Evolutionary conservation across 1,140 invertebrate species (phyloP).

Genomic region (Ganaspis sp.): DNA sequence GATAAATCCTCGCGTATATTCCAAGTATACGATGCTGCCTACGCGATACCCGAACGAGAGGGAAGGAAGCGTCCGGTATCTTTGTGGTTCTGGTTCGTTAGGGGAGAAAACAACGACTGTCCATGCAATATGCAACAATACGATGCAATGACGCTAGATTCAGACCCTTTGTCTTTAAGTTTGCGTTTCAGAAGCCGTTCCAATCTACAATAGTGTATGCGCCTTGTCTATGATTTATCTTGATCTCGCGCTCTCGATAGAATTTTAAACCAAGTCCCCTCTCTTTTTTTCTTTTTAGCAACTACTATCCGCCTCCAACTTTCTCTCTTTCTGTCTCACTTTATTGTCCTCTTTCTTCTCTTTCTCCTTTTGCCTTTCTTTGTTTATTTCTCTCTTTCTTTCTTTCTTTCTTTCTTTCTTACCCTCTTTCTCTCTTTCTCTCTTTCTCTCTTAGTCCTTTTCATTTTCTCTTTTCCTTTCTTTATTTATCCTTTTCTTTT

Average conservation of each 20-base stretch:
- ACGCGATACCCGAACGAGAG: constrained; percentile 17
- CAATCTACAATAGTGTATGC: background rate
- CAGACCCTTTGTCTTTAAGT: constrained; percentile 54
- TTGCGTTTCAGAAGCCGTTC: constrained; percentile 46
- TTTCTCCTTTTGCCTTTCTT: background rate
- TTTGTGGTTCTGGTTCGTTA: constrained; percentile 60
- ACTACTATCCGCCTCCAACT: background rate
- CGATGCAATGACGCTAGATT: constrained; percentile 56
- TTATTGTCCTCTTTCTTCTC: too few relatives aligned
- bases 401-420: background rate
- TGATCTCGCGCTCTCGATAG: constrained; percentile 24
- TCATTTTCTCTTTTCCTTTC: background rate
- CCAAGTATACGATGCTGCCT: constrained; percentile 5
- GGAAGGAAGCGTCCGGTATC: constrained; percentile 57
- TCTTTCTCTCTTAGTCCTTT: background rate
- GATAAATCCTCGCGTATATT: constrained; percentile 16
- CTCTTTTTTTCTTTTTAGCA: constrained; percentile 10
- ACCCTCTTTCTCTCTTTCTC: constrained; percentile 15
- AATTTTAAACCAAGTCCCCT: constrained; percentile 28
- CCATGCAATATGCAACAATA: constrained; percentile 64
- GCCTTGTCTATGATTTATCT: constrained; percentile 27
- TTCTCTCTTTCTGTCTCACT: too few relatives aligned
- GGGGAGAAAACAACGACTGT: constrained; percentile 59
- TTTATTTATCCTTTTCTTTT: constrained; percentile 1
- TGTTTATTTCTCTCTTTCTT: background rate